These are phyloP conservation scores for Pseudorhiza aurosa DNA, from an alignment of 30 jellyfish, hydroid and myxozoan genomes.

Conservation along the genomic window DNA sequence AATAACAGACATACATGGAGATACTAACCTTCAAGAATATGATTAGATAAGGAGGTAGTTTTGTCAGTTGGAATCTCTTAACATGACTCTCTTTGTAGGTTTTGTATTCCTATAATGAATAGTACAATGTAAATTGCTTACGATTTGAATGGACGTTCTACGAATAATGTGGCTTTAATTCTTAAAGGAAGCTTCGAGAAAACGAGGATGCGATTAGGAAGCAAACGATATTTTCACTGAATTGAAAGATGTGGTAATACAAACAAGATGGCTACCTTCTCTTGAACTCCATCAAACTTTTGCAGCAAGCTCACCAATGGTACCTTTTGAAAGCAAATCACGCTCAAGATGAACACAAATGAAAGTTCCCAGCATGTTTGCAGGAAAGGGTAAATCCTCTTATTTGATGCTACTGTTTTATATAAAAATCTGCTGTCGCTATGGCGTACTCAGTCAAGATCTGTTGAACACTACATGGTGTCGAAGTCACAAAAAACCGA, in stretches of 20 bases:
- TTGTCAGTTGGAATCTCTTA: conserved; percentile 80
- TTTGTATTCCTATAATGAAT: conserved; percentile 72
- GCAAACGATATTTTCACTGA: no score
- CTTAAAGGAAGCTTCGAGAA: no score
- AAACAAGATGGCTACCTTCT: conserved; percentile 54
- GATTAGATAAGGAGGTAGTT: conserved; percentile 91
- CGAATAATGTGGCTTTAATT: no score
- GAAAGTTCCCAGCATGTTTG: background rate
- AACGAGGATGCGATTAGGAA: no score
- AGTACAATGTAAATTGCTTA: background rate
- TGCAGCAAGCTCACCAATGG: conserved; percentile 84
- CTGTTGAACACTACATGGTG: no score
- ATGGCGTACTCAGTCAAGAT: no score
- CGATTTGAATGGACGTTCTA: background rate
- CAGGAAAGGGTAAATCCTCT: background rate
- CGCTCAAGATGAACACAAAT: no score
- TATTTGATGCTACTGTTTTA: no score
- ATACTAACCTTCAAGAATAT: conserved; percentile 78
- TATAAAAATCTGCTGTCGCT: no score
- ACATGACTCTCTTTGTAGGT: conserved; percentile 90
- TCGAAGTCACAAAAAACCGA: no score
- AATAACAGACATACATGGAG: no score
- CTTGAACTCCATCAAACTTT: conserved; percentile 92
- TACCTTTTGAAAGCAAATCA: conserved; percentile 42
- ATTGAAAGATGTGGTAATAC: background rate